Conservation (phyloP, 2,797 vertebrate genomes). For the Enoplosus armatus region DNA sequence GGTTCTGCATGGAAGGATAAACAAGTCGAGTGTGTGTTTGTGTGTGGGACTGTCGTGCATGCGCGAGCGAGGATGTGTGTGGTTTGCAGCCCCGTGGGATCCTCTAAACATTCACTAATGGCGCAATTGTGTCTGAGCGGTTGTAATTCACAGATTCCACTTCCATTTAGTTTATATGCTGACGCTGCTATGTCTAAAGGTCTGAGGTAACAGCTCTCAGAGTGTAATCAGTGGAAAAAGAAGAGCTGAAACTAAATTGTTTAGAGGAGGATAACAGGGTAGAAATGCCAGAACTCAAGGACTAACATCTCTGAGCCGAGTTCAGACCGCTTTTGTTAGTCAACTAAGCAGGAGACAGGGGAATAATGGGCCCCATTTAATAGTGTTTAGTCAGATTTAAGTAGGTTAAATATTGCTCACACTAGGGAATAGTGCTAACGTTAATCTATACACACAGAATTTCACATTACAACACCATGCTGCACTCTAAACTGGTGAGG, state of each 20-base stretch:
- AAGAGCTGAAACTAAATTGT: constrained; percentile 61
- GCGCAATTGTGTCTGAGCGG: constrained; percentile 61
- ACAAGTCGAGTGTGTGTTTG: constrained; percentile 71
- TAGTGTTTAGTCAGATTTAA: constrained; percentile 41
- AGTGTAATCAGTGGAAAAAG: constrained; percentile 57
- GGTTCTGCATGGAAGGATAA: constrained; percentile 78
- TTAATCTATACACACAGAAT: background rate
- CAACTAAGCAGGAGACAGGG: constrained; percentile 18
- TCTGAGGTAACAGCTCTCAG: constrained; percentile 57
- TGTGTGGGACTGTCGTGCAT: constrained; percentile 33
- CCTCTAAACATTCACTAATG: constrained; percentile 71
- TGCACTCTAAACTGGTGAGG: constrained; percentile 21
- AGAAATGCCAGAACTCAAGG: constrained; percentile 40
- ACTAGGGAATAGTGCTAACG: background rate
- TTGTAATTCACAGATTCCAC: constrained; percentile 65
- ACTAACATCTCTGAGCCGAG: constrained; percentile 36
- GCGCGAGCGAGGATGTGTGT: constrained; percentile 45
- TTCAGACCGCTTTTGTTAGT: constrained; percentile 58
- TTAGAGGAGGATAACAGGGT: constrained; percentile 60
- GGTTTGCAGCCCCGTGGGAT: constrained; percentile 66
- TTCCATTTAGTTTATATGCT: constrained; percentile 64
- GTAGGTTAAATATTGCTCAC: constrained; percentile 22
- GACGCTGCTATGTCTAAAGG: constrained; percentile 51
- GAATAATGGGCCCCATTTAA: constrained; percentile 36
- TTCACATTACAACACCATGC: constrained; percentile 5